Conservation (phyloP, 2,888 invertebrate genomes). For the Diplazon laetatorius region DNA sequence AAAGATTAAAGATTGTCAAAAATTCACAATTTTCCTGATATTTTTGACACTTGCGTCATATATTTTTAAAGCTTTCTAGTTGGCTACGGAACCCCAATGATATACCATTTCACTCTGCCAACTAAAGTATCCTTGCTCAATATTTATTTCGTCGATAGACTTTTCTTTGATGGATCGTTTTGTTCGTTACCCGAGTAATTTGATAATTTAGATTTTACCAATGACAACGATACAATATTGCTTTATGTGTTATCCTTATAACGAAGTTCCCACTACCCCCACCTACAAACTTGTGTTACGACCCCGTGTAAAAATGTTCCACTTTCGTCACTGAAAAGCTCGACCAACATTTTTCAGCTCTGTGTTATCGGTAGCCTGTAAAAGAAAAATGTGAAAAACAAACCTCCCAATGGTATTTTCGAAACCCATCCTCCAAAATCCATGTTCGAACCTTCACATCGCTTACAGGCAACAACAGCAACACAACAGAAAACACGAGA, state of each 20-base stretch:
- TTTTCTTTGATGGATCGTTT: neutral
- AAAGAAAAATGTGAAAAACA: too few relatives aligned
- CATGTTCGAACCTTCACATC: slow-evolving; percentile 35
- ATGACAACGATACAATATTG: slow-evolving; percentile 47
- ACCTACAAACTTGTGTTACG: neutral
- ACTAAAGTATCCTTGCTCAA: too few relatives aligned
- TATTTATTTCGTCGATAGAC: neutral
- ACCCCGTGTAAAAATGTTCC: neutral
- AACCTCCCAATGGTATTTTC: slow-evolving; percentile 13
- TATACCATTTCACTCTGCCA: too few relatives aligned
- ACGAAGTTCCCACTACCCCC: neutral
- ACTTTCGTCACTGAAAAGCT: neutral
- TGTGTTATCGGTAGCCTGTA: neutral
- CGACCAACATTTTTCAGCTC: neutral
- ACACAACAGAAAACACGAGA: slow-evolving; percentile 45
- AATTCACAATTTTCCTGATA: too few relatives aligned
- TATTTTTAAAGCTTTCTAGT: too few relatives aligned
- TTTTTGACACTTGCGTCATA: too few relatives aligned
- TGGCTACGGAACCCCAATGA: too few relatives aligned
- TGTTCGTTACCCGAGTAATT: neutral
- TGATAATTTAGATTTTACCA: slow-evolving; percentile 46
- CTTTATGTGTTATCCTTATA: slow-evolving; percentile 57
- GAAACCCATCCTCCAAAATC: slow-evolving; percentile 17
- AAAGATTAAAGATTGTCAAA: too few relatives aligned
- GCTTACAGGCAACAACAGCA: slow-evolving; percentile 71